Evolutionary conservation across 2,113 vertebrate species (phyloP).

Genomic region (Crotalus viridis): DNA sequence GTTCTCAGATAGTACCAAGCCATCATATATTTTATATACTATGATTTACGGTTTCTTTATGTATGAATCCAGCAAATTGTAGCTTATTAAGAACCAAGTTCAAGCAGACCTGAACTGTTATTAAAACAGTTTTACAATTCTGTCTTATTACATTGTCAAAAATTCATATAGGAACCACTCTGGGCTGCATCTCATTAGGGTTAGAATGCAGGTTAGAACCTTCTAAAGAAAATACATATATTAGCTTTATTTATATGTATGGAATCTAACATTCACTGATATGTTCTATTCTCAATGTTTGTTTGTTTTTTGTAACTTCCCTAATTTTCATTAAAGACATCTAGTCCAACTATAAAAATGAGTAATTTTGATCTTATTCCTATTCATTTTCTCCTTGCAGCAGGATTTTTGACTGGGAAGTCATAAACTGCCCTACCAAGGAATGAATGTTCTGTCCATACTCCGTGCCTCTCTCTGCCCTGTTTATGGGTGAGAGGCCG

Average conservation of each 20-base stretch:
- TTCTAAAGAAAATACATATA: not conserved
- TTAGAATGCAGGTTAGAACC: not conserved
- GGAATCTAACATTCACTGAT: not conserved
- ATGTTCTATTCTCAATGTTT: conserved; percentile 23
- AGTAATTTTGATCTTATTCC: not conserved
- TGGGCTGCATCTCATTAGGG: not conserved
- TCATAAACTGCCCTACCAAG: not conserved
- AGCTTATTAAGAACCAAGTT: not conserved
- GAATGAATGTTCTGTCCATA: not conserved
- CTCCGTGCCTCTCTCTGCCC: not conserved
- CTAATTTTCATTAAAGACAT: not conserved
- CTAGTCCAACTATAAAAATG: not conserved
- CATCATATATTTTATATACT: not conserved
- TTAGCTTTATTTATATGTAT: not conserved
- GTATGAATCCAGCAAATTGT: not conserved
- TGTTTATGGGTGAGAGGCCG: not conserved
- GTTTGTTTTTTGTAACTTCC: not conserved
- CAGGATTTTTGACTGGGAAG: not conserved
- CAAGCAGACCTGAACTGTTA: not conserved
- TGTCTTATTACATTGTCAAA: not conserved
- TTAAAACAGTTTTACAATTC: not conserved
- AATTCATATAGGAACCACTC: not conserved
- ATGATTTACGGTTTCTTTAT: not conserved
- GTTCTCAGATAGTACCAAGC: not conserved
- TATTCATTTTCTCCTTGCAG: not conserved